A percentile compares a stretch with the other conserved stretches of the same genome.
These are phyloP conservation scores for Holacanthella duospinosa DNA, from an alignment of 2,888 invertebrate species.

Conservation along the genomic window DNA sequence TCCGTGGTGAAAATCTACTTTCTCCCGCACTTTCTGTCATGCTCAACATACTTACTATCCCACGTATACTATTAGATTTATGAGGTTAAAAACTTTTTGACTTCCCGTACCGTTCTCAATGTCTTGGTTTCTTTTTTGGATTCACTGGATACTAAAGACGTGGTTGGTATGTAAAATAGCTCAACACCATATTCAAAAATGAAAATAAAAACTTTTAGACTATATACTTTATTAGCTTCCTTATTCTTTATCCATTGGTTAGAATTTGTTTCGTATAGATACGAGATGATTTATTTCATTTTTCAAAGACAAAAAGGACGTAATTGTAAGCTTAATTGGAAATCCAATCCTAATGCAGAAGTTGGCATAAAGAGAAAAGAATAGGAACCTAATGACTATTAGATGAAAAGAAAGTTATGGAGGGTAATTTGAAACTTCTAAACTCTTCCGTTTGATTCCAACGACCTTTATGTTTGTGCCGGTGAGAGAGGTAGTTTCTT, in stretches of 20 bases:
- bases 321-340: constrained; percentile 4
- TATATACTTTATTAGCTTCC: too few relatives aligned
- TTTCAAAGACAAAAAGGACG: neutral
- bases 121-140: neutral
- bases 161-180: neutral
- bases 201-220: neutral
- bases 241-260: too few relatives aligned
- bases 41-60: neutral
- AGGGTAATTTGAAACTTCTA: too few relatives aligned
- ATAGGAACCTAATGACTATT: constrained; percentile 3
- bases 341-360: constrained; percentile 1
- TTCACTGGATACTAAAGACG: neutral
- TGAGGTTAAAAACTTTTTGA: constrained; percentile 1
- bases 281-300: too few relatives aligned
- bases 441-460: too few relatives aligned
- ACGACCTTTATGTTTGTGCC: too few relatives aligned
- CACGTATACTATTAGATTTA: constrained; percentile 4
- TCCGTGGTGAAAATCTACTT: neutral
- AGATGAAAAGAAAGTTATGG: constrained; percentile 2
- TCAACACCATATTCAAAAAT: too few relatives aligned
- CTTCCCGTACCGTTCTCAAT: neutral
- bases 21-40: neutral
- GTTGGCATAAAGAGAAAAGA: constrained; percentile 1
- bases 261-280: too few relatives aligned
- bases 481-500: too few relatives aligned